A percentile compares a stretch with the other conserved stretches of the same genome.
Evolutionary conservation across 2,113 vertebrate genomes (phyloP).

Genomic region (Edolisoma coerulescens): DNA sequence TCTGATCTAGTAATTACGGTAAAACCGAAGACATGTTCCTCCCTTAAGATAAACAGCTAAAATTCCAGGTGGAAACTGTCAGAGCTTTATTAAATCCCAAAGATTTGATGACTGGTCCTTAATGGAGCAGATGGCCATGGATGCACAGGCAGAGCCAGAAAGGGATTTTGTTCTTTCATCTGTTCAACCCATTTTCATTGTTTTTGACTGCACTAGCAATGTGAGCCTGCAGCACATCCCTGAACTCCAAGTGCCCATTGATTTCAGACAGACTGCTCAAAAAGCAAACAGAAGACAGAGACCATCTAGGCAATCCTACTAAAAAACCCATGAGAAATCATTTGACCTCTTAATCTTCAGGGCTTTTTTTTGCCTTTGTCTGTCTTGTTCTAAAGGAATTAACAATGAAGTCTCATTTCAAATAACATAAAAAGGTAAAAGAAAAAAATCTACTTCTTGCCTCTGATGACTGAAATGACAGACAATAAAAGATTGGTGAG

Average conservation of each 20-base stretch:
- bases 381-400: background rate
- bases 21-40: background rate
- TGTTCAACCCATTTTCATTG: background rate
- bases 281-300: background rate
- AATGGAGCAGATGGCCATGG: slow-evolving; percentile 4
- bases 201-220: background rate
- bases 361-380: background rate
- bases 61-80: background rate
- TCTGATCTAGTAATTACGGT: background rate
- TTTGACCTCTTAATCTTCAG: background rate
- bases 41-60: background rate
- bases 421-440: background rate
- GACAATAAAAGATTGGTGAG: background rate
- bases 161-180: slow-evolving; percentile 20
- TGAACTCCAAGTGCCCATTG: background rate
- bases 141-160: background rate
- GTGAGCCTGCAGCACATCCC: background rate
- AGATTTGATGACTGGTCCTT: background rate
- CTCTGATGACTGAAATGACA: background rate
- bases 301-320: background rate
- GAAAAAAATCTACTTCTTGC: background rate
- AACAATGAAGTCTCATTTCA: background rate
- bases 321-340: background rate
- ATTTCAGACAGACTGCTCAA: background rate
- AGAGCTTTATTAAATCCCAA: background rate